phyloP scores from a whole-genome alignment of 2,113 vertebrate genomes.

The Sapayoa aenigma region DNA sequence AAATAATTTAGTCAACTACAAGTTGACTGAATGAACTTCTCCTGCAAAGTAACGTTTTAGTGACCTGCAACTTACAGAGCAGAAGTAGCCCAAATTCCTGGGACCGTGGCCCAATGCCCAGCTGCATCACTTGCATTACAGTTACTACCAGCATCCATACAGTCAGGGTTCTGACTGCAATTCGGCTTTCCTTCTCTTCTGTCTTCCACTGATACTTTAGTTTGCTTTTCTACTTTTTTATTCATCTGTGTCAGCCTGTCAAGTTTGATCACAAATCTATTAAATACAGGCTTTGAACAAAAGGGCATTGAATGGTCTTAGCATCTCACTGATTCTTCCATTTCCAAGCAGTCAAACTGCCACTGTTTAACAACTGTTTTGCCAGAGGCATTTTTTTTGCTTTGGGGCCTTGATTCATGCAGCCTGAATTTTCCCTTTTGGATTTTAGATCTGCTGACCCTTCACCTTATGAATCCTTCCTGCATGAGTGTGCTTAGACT shows the following conservation, averaged over 20 bases:
- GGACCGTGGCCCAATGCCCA: not conserved
- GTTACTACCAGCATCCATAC: not conserved
- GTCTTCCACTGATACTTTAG: not conserved
- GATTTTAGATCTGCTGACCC: not conserved
- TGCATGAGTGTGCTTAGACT: slow-evolving; percentile 51
- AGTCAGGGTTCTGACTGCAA: not conserved
- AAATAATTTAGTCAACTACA: not conserved
- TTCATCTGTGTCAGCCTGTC: not conserved
- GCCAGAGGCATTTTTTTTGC: not conserved
- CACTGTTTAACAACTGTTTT: slow-evolving; percentile 7
- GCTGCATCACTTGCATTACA: not conserved
- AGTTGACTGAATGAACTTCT: not conserved
- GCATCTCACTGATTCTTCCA: not conserved
- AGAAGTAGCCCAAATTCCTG: not conserved
- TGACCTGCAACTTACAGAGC: not conserved
- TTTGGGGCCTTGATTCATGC: not conserved
- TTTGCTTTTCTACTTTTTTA: not conserved
- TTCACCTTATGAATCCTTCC: slow-evolving; percentile 34
- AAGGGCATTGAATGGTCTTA: not conserved
- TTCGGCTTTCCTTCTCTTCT: not conserved
- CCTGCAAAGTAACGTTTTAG: not conserved
- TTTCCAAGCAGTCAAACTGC: not conserved
- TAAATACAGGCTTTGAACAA: not conserved
- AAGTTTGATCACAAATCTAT: not conserved
- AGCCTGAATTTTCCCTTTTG: not conserved